A percentile compares a stretch with the other conserved stretches of the same genome.
Evolutionary conservation across 2,113 vertebrate species (phyloP).

Genomic region (Passer domesticus): DNA sequence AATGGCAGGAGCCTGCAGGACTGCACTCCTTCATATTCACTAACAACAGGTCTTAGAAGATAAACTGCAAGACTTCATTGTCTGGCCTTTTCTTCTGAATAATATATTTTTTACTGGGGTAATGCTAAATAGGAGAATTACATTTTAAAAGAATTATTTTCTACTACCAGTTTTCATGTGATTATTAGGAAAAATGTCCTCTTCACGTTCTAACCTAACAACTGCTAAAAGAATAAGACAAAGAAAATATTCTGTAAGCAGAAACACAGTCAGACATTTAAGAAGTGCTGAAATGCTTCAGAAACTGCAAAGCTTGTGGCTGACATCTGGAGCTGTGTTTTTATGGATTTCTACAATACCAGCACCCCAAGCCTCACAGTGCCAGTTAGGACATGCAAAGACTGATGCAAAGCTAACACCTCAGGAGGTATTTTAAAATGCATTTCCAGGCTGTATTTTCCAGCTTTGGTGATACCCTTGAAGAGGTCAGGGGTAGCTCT

Average conservation of each 20-base stretch:
- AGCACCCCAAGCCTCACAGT: background rate
- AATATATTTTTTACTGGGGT: background rate
- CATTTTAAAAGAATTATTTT: background rate
- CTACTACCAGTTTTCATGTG: background rate
- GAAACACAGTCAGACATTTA: background rate
- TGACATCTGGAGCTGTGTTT: background rate
- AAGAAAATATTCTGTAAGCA: background rate
- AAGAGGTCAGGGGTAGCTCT: background rate
- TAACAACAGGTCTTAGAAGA: background rate
- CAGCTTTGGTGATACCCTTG: background rate
- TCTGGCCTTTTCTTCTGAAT: background rate
- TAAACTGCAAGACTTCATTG: background rate
- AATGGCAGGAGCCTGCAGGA: background rate
- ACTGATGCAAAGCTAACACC: background rate
- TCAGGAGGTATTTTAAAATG: background rate
- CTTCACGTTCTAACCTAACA: background rate
- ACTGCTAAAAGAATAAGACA: background rate
- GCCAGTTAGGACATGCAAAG: background rate
- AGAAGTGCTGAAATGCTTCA: background rate
- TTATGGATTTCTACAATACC: background rate
- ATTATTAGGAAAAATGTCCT: background rate
- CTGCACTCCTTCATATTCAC: rapidly evolving
- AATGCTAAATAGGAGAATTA: background rate
- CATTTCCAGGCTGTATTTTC: background rate
- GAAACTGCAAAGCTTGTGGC: background rate